phyloP scores from a whole-genome alignment of 2,888 invertebrate genomes.

The Plebejus anna region DNA sequence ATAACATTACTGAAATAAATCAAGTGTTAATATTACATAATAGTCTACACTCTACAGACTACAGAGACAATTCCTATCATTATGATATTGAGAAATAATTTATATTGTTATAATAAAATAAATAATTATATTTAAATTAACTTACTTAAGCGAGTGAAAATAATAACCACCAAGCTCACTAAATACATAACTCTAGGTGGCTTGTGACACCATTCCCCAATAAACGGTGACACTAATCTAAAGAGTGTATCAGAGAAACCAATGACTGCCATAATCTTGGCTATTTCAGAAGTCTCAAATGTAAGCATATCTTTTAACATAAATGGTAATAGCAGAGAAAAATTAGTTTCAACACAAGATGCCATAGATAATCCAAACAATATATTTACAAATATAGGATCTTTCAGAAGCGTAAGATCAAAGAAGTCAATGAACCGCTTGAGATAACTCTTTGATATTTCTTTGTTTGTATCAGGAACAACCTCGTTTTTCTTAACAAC shows the following conservation, averaged over 20 bases:
- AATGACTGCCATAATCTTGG: constrained; percentile 81
- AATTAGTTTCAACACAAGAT: constrained; percentile 84
- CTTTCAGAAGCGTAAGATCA: constrained; percentile 83
- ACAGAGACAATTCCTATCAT: too few species aligned
- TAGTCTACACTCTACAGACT: not conserved
- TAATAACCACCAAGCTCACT: constrained; percentile 79
- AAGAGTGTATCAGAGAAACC: constrained; percentile 81
- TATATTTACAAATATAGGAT: constrained; percentile 84
- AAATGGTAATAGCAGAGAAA: constrained; percentile 83
- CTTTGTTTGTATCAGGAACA: constrained; percentile 45
- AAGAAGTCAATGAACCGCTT: constrained; percentile 75
- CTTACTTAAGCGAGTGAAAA: constrained; percentile 82
- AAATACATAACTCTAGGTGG: constrained; percentile 83
- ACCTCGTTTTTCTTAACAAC: constrained; percentile 42
- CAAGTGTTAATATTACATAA: not conserved
- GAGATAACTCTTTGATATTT: constrained; percentile 47
- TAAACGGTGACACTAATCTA: constrained; percentile 82
- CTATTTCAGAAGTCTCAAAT: constrained; percentile 79
- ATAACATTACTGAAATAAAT: constrained; percentile 67
- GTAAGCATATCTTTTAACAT: constrained; percentile 82
- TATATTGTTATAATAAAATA: not conserved
- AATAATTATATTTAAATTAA: constrained; percentile 37
- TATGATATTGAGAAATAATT: not conserved
- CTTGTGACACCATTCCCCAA: constrained; percentile 82
- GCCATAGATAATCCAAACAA: constrained; percentile 84